Base-by-base conservation (phyloP, 1,140 invertebrate genomes). In the Diorhabda sublineata region DNA sequence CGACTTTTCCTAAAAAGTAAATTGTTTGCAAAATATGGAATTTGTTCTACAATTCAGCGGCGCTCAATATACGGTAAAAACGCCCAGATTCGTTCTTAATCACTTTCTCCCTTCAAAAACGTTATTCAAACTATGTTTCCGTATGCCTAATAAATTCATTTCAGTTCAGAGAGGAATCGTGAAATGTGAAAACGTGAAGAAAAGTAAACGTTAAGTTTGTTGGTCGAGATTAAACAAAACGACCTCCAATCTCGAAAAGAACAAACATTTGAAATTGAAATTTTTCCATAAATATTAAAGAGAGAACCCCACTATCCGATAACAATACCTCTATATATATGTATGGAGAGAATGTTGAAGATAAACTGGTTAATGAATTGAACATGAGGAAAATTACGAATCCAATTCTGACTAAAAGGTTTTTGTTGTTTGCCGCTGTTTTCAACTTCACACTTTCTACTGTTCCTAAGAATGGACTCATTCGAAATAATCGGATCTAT, bases 321-420 rank as follows among this genome's bases (percentile, higher is more conserved):
- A 45, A 5, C 68, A 52, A 59, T n/a, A 44, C 61, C 42, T 58
- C 59, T 56, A 68, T 68, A 62, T 71, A 64, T 26, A 52, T 52
- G n/a, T 71, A 67, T 57, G 45, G 61, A 58, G 58, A 63, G 58
- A 69, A 63, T 66, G 70, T 69, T 63, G 44, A 62, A 72, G 73
- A 74, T 75, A 75, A 75, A 75, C 72, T 44, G 52, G 63, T 73
- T 78, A 78, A 78, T 78, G 77, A 78, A 78, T 77, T 75, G 77
- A 78, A 78, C 77, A 78, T 78, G 77, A 78, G 75, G 62, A 61
- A 73, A 74, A 73, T 72, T 76, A 73, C 76, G 61, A 69, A 72
- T 76, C 71, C 74, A 76, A 76, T 77, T 70, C 59, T 44, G 63
- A 67, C 77, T 78, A 77, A 78, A 78, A 78, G 75, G 77, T 78